Evolutionary conservation across 2,888 invertebrate genomes (phyloP), one percentile per base, ranked within the genome.

Genomic region (Sussaba pulchella): DNA sequence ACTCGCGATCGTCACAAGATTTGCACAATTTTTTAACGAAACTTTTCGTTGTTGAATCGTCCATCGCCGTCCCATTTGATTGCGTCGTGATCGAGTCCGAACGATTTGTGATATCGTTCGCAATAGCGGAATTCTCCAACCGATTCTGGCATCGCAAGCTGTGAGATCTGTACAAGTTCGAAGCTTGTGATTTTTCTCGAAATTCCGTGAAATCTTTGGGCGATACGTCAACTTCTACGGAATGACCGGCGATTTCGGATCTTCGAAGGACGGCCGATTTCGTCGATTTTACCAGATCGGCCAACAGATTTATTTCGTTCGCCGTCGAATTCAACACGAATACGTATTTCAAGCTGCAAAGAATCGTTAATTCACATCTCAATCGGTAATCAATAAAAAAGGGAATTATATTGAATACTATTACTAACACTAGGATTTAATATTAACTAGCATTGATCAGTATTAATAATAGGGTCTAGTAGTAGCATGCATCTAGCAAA

Each of bases 131-230:
- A n/a, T 66, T 66, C 19, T 17, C 41, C 9, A 24, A 61, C 17
- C 39, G 41, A 14, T 57, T 26, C 8, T 57, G 1, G 10, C 82
- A 83, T 43, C 54, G 59, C 21, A 50, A 36, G n/a, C 17, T 52
- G 64, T 78, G 72, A 14, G 67, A 69, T n/a, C 36, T 17, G 36
- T 78, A 72, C 9, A 82, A 26, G 12, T 75, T 74, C 12, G 67
- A 14, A 3, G 19, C 19, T 36, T 47, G 52, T 0, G 72, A 57
- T 45, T 71, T 59, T 45, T 66, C 24, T 24, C 70, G 52, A 21
- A 82, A 66, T 9, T 36, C n/a, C 19, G 77, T 24, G 47, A 70
- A 79, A 74, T 82, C 83, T 17, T 69, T 45, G 9, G 76, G 70
- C 1, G 75, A 57, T 12, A 78, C 50, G 2, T 54, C 21, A 12